Evolutionary conservation across 2,888 invertebrate genomes (phyloP).

Genomic region (Zygaena filipendulae): DNA sequence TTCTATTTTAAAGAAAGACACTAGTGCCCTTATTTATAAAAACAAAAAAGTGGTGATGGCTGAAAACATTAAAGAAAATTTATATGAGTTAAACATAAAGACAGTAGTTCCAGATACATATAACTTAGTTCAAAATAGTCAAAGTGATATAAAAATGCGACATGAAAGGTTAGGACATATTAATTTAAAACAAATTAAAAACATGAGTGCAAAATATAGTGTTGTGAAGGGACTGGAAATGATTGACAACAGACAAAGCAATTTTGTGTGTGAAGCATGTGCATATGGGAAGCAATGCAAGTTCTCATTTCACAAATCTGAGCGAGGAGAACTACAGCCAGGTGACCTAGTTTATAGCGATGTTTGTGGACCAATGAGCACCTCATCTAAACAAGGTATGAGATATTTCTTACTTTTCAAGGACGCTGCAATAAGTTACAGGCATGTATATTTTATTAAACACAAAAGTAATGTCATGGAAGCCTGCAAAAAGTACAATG

Average conservation of each 20-base stretch:
- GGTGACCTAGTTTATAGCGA: slow-evolving; percentile 15
- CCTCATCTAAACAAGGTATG: slow-evolving; percentile 1
- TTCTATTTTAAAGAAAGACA: slow-evolving; percentile 5
- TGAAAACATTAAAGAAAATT: slow-evolving; percentile 3
- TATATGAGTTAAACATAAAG: slow-evolving; percentile 9
- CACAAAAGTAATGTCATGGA: slow-evolving; percentile 1
- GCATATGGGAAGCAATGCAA: slow-evolving; percentile 17
- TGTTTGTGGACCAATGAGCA: slow-evolving; percentile 1
- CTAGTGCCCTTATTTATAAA: slow-evolving; percentile 4
- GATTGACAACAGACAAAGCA: slow-evolving; percentile 2
- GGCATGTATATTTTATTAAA: neutral
- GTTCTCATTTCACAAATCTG: slow-evolving; percentile 17
- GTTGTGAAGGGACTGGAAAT: slow-evolving; percentile 13
- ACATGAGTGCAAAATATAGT: too few species aligned
- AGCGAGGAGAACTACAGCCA: slow-evolving; percentile 13
- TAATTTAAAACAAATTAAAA: slow-evolving; percentile 16
- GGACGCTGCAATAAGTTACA: slow-evolving; percentile 1
- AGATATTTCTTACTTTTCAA: slow-evolving; percentile 4
- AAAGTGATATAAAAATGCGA: slow-evolving; percentile 15
- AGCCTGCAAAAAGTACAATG: neutral
- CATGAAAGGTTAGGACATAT: slow-evolving; percentile 18
- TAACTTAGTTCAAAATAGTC: slow-evolving; percentile 8
- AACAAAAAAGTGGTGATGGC: slow-evolving; percentile 2
- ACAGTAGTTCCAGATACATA: slow-evolving; percentile 2
- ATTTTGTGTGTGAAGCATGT: slow-evolving; percentile 18